These are phyloP conservation scores for Poeciliopsis occidentalis DNA, from an alignment of 2,113 vertebrate genomes.

Conservation along the genomic window DNA sequence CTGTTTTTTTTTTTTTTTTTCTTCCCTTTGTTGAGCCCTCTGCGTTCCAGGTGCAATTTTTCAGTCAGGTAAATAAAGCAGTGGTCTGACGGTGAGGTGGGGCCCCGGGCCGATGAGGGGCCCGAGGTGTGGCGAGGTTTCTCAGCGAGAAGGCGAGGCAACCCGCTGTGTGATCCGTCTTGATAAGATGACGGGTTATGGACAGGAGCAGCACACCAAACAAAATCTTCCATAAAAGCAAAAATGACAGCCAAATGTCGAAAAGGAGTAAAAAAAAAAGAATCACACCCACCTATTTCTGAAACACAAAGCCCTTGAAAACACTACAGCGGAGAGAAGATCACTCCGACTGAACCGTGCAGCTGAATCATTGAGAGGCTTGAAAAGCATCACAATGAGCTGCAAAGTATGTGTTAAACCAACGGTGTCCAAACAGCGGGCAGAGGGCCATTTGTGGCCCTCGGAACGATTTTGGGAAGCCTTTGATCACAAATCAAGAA, in stretches of 20 bases:
- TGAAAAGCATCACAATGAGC: constrained; percentile 25
- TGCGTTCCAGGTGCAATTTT: constrained; percentile 61
- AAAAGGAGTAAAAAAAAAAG: constrained; percentile 25
- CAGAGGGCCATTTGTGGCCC: too few species aligned
- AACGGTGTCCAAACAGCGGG: too few species aligned
- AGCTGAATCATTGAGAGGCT: constrained; percentile 36
- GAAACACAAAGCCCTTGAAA: constrained; percentile 49
- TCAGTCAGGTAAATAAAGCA: constrained; percentile 73
- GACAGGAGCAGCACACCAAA: constrained; percentile 65
- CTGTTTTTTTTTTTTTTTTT: constrained; percentile 30
- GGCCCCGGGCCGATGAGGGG: constrained; percentile 42
- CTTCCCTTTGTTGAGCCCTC: constrained; percentile 68
- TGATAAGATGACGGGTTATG: constrained; percentile 66
- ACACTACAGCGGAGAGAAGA: constrained; percentile 35
- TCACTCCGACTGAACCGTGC: constrained; percentile 30
- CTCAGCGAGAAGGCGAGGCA: constrained; percentile 31
- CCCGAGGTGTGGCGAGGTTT: constrained; percentile 52
- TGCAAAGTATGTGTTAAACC: constrained; percentile 30
- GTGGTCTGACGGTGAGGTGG: constrained; percentile 55
- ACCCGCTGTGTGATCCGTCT: constrained; percentile 49
- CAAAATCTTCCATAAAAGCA: constrained; percentile 69
- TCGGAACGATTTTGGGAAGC: too few species aligned
- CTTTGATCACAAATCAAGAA: too few species aligned
- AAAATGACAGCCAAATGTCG: constrained; percentile 70
- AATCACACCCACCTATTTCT: constrained; percentile 37